Evolutionary conservation across 2,113 vertebrate species (phyloP), one percentile per base, ranked within the genome.

Genomic region (Rhegmatorhina hoffmannsi): DNA sequence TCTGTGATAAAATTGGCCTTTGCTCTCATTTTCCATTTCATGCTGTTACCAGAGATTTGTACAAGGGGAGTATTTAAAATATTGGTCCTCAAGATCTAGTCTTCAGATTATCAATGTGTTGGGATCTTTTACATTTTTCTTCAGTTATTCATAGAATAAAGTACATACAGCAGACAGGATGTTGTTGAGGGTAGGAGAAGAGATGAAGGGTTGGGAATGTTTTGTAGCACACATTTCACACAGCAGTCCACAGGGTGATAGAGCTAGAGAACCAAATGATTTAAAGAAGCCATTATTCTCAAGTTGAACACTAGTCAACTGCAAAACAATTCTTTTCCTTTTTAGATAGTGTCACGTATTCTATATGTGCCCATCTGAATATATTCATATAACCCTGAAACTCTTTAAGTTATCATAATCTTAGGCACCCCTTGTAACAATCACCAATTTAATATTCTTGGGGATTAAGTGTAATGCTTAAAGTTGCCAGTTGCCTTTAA

Each of bases 401-500:
- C 38, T 36, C 62, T 67, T 69, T 69, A 75, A 84, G 7, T 83
- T 85, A 80, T 24, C n/a, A 20, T 60, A 74, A 86, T 88, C 63
- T 84, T 36, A 28, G 53, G 46, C 63, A 52, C 70, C 81, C 50
- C 68, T 86, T 75, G 52, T 52, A 92, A 84, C 55, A 47, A 74
- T 86, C 31, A 75, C 36, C 40, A n/a, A 36, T 70, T 88, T 70
- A 77, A 47, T 74, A 85, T 68, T 88, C 80, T 90, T 47, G 70
- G 82, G 74, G 13, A 1, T 75, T 81, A 83, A 91, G 33, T 14
- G 34, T 50, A 84, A 85, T 70, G 72, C 88, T 90, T 73, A 26
- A 74, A 94, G 63, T 69, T 83, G 70, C 83, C 85, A 24, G 90
- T 69, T 93, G 84, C 60, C 68, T 81, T 92, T 78, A 95, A 80